Base-by-base conservation (phyloP, 2,888 invertebrate genomes). In the Eucera pruinosa region DNA sequence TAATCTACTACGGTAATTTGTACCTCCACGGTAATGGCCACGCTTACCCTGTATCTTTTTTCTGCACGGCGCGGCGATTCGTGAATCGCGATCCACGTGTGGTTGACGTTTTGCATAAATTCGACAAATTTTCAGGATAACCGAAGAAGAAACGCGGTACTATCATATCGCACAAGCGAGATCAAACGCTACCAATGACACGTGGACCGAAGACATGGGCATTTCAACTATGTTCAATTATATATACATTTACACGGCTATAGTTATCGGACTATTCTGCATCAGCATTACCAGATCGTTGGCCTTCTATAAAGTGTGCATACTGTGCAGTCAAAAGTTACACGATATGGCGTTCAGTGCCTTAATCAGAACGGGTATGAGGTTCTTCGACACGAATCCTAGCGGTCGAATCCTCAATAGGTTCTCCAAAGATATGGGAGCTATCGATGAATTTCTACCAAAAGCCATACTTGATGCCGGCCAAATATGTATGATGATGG, bases 361-460 rank as follows among this genome's bases (percentile, higher is more conserved):
- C 15, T 89, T 95, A 13, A 93, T 95, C n/a, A 89, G 93, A 66
- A 93, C 94, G 0, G 93, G 93, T 2, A 95, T 96, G 93, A 90
- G 94, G 67, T 98, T 98, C 91, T 98, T 97, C 89, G 97, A 97
- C 87, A 95, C 95, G 0, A 98, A 97, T 91, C 97, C 97, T 2
- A 95, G 95, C 84, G 96, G 96, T 41, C 94, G 96, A 64, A 96
- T 98, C 79, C 93, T 98, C 52, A 96, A 96, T 89, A 93, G 97
- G 80, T 97, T 97, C 88, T 96, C 97, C 0, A 97, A 97, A 89
- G 97, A 97, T 88, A 95, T 97, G 88, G 97, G 97, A 0, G 94
- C 95, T 0, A 95, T 97, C 89, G 97, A 97, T 85, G 97, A 97
- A 86, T 90, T 95, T 9, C 50, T 85, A 7, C 96, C 96, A 0